phyloP scores from a whole-genome alignment of 2,113 vertebrate species.

The Climacteris rufus region DNA sequence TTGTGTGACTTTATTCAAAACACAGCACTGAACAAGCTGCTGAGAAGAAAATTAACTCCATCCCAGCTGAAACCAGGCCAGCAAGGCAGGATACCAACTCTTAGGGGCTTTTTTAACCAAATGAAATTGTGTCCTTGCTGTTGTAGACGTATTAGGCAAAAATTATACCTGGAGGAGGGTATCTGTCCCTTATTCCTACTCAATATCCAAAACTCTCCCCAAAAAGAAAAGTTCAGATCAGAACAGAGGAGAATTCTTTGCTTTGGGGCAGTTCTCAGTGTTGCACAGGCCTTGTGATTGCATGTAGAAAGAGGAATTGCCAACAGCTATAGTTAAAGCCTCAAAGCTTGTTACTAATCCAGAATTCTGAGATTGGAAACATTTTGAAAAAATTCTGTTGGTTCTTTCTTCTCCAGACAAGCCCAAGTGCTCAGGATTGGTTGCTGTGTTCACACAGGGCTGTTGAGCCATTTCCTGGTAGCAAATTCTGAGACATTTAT shows the following conservation, averaged over 20 bases:
- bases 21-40: not conserved
- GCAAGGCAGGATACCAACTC: not conserved
- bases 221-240: not conserved
- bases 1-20: not conserved
- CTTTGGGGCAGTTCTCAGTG: not conserved
- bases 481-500: fast-evolving
- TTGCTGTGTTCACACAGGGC: not conserved
- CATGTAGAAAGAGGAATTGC: not conserved
- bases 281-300: not conserved
- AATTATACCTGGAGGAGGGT: not conserved
- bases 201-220: not conserved
- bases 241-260: not conserved
- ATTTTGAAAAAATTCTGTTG: not conserved
- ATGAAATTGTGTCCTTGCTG: not conserved
- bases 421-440: not conserved
- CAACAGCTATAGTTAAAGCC: not conserved
- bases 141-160: not conserved
- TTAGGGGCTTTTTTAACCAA: not conserved
- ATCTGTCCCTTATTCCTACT: not conserved
- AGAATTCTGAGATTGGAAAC: not conserved
- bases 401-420: not conserved
- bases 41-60: not conserved
- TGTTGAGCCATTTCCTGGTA: not conserved
- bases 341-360: not conserved
- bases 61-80: not conserved